A percentile compares a stretch with the other conserved stretches of the same genome.
These are phyloP conservation scores for Apis cerana DNA, from an alignment of 1,140 invertebrate species.

Conservation along the genomic window DNA sequence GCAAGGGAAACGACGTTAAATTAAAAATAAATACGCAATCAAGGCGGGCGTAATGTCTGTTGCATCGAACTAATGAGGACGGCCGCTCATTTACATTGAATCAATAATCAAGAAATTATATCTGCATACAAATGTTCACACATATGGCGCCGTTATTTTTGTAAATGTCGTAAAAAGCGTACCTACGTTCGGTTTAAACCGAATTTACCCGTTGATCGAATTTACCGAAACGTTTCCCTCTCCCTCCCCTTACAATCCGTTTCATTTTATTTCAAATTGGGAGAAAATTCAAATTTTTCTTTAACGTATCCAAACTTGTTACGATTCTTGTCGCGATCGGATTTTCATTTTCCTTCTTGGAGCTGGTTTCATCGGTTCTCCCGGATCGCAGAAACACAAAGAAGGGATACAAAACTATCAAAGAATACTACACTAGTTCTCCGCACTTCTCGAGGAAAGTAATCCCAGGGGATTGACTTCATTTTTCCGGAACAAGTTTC, in stretches of 20 bases:
- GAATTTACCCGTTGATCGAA: not conserved
- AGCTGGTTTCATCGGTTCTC: no score
- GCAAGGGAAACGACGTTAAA: slow-evolving; percentile 21
- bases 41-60: slow-evolving; percentile 19
- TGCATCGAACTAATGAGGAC: slow-evolving; percentile 26
- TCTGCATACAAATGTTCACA: slow-evolving; percentile 15
- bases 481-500: no score
- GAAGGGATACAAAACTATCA: not conserved
- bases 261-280: not conserved
- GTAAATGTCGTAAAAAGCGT: slow-evolving; percentile 2
- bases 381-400: no score
- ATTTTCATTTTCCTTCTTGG: no score
- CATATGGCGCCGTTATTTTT: slow-evolving; percentile 12
- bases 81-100: slow-evolving; percentile 34
- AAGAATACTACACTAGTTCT: not conserved
- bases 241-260: no score
- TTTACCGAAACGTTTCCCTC: not conserved
- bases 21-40: slow-evolving; percentile 42
- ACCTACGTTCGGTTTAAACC: not conserved
- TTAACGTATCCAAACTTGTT: not conserved
- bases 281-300: not conserved
- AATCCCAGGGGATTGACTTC: not conserved
- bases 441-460: not conserved
- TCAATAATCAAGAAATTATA: slow-evolving; percentile 41
- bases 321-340: no score